These are phyloP conservation scores for Hoplias malabaricus DNA, from an alignment of 2,113 vertebrate species.

Conservation along the genomic window DNA sequence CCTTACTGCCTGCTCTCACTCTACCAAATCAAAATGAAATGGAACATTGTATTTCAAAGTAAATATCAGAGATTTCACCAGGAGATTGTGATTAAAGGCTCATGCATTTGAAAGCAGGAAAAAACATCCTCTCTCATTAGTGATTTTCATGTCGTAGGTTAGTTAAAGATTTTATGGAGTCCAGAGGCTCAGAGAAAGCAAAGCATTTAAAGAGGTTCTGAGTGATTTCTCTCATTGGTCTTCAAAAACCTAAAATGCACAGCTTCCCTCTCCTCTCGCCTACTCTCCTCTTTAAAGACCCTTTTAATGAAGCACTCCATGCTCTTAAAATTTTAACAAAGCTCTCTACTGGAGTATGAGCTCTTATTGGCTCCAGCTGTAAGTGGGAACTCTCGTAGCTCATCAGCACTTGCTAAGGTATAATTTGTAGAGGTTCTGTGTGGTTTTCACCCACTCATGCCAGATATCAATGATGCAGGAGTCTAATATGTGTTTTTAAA, in stretches of 20 bases:
- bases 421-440: slow-evolving; percentile 1
- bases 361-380: neutral
- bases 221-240: neutral
- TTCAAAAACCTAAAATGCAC: neutral
- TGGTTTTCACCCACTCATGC: neutral
- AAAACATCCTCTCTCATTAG: neutral
- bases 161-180: neutral
- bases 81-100: neutral
- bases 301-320: slow-evolving; percentile 12
- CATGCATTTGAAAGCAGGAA: neutral
- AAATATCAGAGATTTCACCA: neutral
- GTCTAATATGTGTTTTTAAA: neutral
- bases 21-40: neutral
- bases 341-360: neutral
- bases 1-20: neutral
- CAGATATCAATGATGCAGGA: neutral
- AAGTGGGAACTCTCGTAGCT: slow-evolving; percentile 3
- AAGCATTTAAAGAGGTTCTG: neutral
- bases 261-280: neutral
- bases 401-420: slow-evolving; percentile 16
- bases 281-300: neutral
- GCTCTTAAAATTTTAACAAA: slow-evolving; percentile 29
- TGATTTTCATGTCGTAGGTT: neutral
- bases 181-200: neutral
- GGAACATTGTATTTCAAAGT: neutral